Evolutionary conservation across 2,888 invertebrate genomes (phyloP).

Genomic region (Caenorhabditis sp.): DNA sequence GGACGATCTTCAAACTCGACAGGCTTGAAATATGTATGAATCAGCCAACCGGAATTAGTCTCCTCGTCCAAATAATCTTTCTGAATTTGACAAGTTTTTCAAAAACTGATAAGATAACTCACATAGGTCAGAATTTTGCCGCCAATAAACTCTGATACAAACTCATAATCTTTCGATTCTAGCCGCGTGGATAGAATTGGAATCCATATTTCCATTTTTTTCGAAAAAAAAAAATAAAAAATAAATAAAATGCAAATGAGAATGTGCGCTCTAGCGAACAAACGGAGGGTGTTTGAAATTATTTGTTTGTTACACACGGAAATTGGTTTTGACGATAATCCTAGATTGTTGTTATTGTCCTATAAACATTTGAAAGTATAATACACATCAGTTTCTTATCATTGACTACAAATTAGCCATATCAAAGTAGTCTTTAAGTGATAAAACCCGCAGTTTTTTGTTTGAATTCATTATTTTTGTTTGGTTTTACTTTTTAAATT

Average conservation of each 20-base stretch:
- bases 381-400: neutral
- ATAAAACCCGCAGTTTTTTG: neutral
- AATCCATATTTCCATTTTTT: slow-evolving; percentile 33
- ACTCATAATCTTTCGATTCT: slow-evolving; percentile 27
- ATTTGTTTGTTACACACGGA: no score
- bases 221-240: neutral
- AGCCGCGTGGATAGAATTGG: slow-evolving; percentile 13
- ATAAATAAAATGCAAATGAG: neutral
- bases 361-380: neutral
- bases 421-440: neutral
- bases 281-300: no score
- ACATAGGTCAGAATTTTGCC: slow-evolving; percentile 35
- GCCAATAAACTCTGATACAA: slow-evolving; percentile 21
- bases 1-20: slow-evolving; percentile 31
- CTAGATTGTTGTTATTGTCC: neutral
- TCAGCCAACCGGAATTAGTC: slow-evolving; percentile 22
- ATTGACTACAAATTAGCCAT: neutral
- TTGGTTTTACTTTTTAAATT: neutral
- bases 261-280: neutral
- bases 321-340: no score
- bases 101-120: neutral
- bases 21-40: slow-evolving; percentile 32
- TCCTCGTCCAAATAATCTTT: slow-evolving; percentile 30
- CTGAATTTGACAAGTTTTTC: slow-evolving; percentile 9
- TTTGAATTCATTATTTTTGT: neutral